A percentile compares a stretch with the other conserved stretches of the same genome.
These are phyloP conservation scores for Anthophora plumipes DNA, from an alignment of 2,888 invertebrate genomes.

Conservation along the genomic window DNA sequence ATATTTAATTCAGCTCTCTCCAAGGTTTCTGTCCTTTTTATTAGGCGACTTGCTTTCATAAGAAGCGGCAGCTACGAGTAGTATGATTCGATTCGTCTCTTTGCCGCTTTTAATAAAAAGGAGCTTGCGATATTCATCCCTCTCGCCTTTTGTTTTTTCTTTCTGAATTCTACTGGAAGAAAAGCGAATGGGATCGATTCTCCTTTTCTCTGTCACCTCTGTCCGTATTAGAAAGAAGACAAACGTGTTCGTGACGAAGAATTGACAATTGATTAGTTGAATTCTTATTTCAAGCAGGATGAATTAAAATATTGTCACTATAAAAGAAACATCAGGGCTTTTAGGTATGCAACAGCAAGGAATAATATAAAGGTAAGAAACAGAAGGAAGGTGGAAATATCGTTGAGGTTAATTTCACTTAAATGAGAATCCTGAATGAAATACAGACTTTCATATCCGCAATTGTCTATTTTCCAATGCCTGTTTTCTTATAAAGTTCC, in stretches of 20 bases:
- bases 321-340: not conserved
- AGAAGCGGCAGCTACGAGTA: not conserved
- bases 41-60: constrained; percentile 1
- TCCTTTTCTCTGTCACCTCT: not conserved
- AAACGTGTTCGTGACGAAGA: not conserved
- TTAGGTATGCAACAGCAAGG: too few species aligned
- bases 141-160: too few species aligned
- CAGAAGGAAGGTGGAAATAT: too few species aligned
- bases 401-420: not conserved
- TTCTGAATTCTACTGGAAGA: not conserved
- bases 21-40: not conserved
- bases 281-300: too few species aligned
- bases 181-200: not conserved
- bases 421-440: constrained; percentile 21
- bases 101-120: constrained; percentile 1
- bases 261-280: too few species aligned
- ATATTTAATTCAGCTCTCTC: constrained; percentile 8
- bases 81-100: constrained; percentile 1
- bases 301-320: too few species aligned
- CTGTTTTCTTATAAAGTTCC: constrained; percentile 1
- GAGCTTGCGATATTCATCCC: not conserved
- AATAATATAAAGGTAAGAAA: not conserved
- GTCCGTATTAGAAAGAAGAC: not conserved
- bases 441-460: constrained; percentile 29
- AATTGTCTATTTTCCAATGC: constrained; percentile 20